Conservation (phyloP, 2,113 vertebrate species). For the Progne subis region DNA sequence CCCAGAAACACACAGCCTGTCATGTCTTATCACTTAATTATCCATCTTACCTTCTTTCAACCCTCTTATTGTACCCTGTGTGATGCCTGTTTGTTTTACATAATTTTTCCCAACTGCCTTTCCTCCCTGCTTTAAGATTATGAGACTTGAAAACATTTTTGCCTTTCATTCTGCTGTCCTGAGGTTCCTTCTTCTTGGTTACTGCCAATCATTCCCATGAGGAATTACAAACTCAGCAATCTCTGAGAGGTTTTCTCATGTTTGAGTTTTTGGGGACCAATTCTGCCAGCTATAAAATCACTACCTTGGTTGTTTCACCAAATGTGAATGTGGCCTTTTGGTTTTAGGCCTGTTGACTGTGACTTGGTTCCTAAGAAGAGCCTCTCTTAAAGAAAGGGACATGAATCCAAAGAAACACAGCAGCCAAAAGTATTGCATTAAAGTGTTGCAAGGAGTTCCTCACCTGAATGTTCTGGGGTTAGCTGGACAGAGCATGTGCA, state of each 20-base stretch:
- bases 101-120: neutral
- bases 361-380: neutral
- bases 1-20: slow-evolving; percentile 25
- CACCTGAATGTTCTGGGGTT: neutral
- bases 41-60: slow-evolving; percentile 51
- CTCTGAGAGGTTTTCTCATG: neutral
- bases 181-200: neutral
- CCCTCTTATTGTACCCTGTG: neutral
- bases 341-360: neutral
- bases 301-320: neutral
- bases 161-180: neutral
- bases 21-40: slow-evolving; percentile 61
- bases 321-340: neutral
- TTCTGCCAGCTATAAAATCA: neutral
- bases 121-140: neutral
- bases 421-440: neutral
- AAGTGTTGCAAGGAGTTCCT: neutral
- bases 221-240: neutral
- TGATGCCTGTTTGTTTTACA: neutral
- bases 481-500: neutral
- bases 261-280: neutral
- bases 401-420: neutral
- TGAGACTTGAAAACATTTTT: neutral
- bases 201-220: neutral
- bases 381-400: neutral